Evolutionary conservation across 2,888 invertebrate genomes (phyloP).

Genomic region (Phytoseiulus persimilis): DNA sequence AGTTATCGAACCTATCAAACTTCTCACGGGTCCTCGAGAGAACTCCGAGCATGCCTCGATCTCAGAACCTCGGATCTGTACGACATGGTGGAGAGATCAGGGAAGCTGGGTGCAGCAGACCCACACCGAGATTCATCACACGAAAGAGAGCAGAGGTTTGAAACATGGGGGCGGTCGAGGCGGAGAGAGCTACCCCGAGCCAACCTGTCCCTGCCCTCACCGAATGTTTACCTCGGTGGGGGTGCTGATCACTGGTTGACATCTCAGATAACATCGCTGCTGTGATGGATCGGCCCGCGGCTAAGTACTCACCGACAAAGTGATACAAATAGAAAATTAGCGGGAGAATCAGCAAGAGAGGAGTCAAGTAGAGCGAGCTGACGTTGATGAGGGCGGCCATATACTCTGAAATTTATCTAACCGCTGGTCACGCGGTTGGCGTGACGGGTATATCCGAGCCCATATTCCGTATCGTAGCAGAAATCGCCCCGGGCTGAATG

Average conservation of each 20-base stretch:
- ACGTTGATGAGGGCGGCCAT: background rate
- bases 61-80: too few species aligned
- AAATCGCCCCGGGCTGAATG: background rate
- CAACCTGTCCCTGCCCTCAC: background rate
- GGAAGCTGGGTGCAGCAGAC: too few species aligned
- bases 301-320: background rate
- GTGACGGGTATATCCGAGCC: background rate
- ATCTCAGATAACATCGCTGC: background rate
- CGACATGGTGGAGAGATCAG: too few species aligned
- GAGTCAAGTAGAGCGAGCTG: background rate
- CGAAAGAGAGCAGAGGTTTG: background rate
- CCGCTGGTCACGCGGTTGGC: background rate
- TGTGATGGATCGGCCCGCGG: background rate
- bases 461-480: background rate
- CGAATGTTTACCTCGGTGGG: background rate
- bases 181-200: background rate
- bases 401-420: background rate
- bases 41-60: too few species aligned
- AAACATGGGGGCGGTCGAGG: background rate
- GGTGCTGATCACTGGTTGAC: background rate
- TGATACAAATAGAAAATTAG: constrained; percentile 5
- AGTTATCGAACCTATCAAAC: too few species aligned
- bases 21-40: too few species aligned
- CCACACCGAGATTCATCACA: too few species aligned
- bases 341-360: background rate